Percentiles rank a stretch among this genome's conserved stretches.
These are phyloP conservation scores for Esox niger DNA, from an alignment of 2,113 vertebrate genomes.

Conservation along the genomic window DNA sequence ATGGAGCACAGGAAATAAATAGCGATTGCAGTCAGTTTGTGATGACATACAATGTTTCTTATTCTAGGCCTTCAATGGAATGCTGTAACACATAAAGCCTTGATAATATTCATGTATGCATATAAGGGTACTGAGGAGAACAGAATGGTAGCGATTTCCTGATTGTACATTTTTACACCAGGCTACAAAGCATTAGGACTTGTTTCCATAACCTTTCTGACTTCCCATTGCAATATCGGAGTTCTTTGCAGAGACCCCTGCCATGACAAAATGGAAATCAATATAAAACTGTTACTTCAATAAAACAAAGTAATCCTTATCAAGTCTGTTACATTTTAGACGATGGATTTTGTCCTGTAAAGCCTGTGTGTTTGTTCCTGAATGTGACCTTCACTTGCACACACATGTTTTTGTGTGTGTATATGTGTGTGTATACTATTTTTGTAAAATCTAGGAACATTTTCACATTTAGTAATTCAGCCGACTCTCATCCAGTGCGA, in stretches of 20 bases:
- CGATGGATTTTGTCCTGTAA: constrained; percentile 17
- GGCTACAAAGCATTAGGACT: too few relatives aligned
- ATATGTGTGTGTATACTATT: not conserved
- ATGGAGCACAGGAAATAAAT: constrained; percentile 6
- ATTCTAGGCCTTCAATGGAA: not conserved
- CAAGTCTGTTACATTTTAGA: not conserved
- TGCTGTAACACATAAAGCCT: not conserved
- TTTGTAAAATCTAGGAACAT: too few relatives aligned
- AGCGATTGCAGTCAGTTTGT: not conserved
- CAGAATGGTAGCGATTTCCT: too few relatives aligned
- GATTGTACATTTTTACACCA: too few relatives aligned
- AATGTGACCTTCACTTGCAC: too few relatives aligned
- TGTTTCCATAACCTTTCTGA: not conserved
- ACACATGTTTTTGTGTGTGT: not conserved
- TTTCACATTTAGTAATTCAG: too few relatives aligned
- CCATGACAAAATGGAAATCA: not conserved
- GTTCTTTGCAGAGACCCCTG: not conserved
- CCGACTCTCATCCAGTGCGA: too few relatives aligned
- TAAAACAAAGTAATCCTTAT: not conserved
- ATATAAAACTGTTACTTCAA: not conserved
- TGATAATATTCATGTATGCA: not conserved
- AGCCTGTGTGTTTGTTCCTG: constrained; percentile 27
- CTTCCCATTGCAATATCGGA: not conserved
- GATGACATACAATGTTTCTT: not conserved
- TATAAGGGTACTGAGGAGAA: too few relatives aligned